phyloP scores from a whole-genome alignment of 2,113 vertebrate species.

The Mus spicilegus region DNA sequence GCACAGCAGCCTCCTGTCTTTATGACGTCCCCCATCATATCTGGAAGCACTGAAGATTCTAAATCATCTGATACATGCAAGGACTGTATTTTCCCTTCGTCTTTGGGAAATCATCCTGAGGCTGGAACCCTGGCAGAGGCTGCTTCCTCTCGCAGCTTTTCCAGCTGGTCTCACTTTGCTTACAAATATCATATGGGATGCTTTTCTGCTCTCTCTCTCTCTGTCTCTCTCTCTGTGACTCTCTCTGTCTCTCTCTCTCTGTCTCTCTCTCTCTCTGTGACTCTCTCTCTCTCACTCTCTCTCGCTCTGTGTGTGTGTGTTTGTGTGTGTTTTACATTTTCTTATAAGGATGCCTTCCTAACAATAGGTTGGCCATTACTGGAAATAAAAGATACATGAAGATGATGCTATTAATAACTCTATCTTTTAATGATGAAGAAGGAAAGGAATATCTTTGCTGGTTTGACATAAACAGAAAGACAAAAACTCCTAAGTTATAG shows the following conservation, averaged over 20 bases:
- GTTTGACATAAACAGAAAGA: background rate
- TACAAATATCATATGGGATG: background rate
- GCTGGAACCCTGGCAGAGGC: slow-evolving; percentile 71
- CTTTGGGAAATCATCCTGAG: slow-evolving; percentile 81
- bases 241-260: no score
- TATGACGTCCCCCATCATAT: slow-evolving; percentile 92
- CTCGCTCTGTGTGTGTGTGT: no score
- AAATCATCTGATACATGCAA: slow-evolving; percentile 86
- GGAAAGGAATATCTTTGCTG: background rate
- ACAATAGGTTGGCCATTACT: slow-evolving; percentile 62
- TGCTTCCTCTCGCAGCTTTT: slow-evolving; percentile 49
- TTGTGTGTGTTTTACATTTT: background rate
- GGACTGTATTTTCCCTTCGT: slow-evolving; percentile 73
- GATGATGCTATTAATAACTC: slow-evolving; percentile 1
- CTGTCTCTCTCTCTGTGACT: no score
- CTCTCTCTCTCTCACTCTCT: no score
- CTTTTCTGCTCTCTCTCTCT: background rate
- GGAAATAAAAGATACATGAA: slow-evolving; percentile 57
- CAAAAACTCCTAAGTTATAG: background rate
- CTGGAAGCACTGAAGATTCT: slow-evolving; percentile 90
- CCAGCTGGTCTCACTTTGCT: slow-evolving; percentile 65
- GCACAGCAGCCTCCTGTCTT: slow-evolving; percentile 88
- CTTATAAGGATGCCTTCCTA: background rate
- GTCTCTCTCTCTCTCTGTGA: no score
- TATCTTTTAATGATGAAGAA: background rate